Conservation (phyloP, 1,140 invertebrate species). For the Ceratina calcarata region DNA sequence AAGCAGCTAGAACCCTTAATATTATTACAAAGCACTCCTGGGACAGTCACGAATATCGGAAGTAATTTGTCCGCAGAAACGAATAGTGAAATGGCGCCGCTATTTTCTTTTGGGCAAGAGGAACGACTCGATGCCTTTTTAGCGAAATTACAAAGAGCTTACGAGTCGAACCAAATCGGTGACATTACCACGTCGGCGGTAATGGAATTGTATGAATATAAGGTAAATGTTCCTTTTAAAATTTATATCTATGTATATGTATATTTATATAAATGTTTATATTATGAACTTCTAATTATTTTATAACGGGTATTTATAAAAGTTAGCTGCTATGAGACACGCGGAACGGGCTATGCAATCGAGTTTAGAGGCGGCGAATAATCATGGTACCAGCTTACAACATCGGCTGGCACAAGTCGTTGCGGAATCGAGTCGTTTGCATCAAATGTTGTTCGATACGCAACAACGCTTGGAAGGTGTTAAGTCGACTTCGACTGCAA, state of each 20-base stretch:
- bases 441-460: slow-evolving; percentile 79
- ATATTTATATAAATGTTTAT: too few relatives aligned
- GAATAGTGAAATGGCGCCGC: slow-evolving; percentile 61
- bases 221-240: slow-evolving; percentile 68
- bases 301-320: slow-evolving; percentile 18
- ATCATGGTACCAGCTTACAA: slow-evolving; percentile 79
- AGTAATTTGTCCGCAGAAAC: slow-evolving; percentile 33
- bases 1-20: slow-evolving; percentile 78
- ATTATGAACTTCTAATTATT: too few relatives aligned
- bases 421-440: slow-evolving; percentile 78
- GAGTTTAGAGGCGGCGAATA: slow-evolving; percentile 81
- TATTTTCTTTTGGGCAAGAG: slow-evolving; percentile 79
- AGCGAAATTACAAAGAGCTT: slow-evolving; percentile 75
- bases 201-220: slow-evolving; percentile 87
- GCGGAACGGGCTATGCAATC: slow-evolving; percentile 79
- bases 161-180: slow-evolving; percentile 77
- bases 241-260: too few relatives aligned
- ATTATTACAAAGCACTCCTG: slow-evolving; percentile 68
- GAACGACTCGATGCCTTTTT: slow-evolving; percentile 80
- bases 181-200: slow-evolving; percentile 84
- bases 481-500: slow-evolving; percentile 63
- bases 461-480: slow-evolving; percentile 80
- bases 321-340: slow-evolving; percentile 79
- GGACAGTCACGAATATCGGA: slow-evolving; percentile 51
- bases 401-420: slow-evolving; percentile 79